A percentile compares a stretch with the other conserved stretches of the same genome.
Evolutionary conservation across 1,140 invertebrate genomes (phyloP).

Genomic region (Aradophagus sp.): DNA sequence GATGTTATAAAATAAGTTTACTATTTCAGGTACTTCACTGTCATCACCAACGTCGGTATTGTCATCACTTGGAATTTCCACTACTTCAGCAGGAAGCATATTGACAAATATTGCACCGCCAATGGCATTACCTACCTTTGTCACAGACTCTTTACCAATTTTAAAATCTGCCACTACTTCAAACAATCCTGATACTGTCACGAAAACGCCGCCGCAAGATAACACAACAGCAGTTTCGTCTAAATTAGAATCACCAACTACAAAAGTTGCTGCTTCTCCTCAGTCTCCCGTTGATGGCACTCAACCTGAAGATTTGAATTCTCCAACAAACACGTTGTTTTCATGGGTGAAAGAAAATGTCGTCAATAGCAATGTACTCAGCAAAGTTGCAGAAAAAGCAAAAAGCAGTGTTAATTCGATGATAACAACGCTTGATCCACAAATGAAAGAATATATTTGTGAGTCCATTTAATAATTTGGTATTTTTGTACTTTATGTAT

Average conservation of each 20-base stretch:
- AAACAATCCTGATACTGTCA: too few species aligned
- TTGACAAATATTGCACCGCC: conserved; percentile 73
- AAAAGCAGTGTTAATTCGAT: conserved; percentile 89
- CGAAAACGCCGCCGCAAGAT: too few species aligned
- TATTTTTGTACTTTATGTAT: too few species aligned
- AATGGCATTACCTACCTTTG: conserved; percentile 72
- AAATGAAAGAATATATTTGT: conserved; percentile 92
- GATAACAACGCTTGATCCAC: conserved; percentile 91
- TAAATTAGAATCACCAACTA: conserved; percentile 2
- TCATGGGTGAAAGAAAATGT: conserved; percentile 76
- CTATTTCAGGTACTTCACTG: too few species aligned
- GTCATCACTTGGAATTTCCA: conserved; percentile 58
- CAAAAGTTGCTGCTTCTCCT: neutral
- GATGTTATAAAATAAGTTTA: too few species aligned
- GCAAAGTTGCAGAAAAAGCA: conserved; percentile 85
- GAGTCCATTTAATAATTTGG: too few species aligned
- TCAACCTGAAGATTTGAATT: conserved; percentile 51
- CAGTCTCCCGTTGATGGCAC: conserved; percentile 16
- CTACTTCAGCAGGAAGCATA: conserved; percentile 62
- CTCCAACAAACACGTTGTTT: conserved; percentile 66
- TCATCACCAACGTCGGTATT: conserved; percentile 58
- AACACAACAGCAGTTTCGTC: too few species aligned
- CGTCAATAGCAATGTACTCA: conserved; percentile 71
- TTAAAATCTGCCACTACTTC: conserved; percentile 2
- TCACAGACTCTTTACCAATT: conserved; percentile 59